phyloP scores from a whole-genome alignment of 1,140 invertebrate genomes.

The Bombus vancouverensis region DNA sequence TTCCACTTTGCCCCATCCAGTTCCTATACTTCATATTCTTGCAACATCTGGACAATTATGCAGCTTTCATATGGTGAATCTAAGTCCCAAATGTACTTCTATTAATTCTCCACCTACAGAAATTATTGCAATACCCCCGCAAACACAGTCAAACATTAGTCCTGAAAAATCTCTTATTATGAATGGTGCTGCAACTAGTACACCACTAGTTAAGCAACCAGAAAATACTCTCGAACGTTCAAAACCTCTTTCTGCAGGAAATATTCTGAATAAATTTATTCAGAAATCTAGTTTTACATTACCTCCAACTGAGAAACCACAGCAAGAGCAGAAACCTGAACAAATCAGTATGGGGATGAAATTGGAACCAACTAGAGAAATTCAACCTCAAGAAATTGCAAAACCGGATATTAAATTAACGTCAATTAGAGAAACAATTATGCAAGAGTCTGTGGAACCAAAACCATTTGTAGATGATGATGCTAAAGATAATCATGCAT shows the following conservation, averaged over 20 bases:
- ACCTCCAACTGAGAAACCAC: slow-evolving; percentile 18
- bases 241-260: slow-evolving; percentile 51
- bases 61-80: slow-evolving; percentile 85
- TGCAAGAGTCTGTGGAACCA: slow-evolving; percentile 46
- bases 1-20: slow-evolving; percentile 80
- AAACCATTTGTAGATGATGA: slow-evolving; percentile 59
- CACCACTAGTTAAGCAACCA: slow-evolving; percentile 69
- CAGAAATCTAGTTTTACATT: slow-evolving; percentile 46
- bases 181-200: slow-evolving; percentile 70
- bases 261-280: slow-evolving; percentile 61
- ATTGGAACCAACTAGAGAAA: slow-evolving; percentile 30
- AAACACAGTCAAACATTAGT: slow-evolving; percentile 33
- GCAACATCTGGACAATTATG: slow-evolving; percentile 85
- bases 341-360: slow-evolving; percentile 18
- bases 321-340: slow-evolving; percentile 45
- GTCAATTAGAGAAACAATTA: slow-evolving; percentile 28
- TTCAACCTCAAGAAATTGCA: slow-evolving; percentile 24
- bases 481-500: slow-evolving; percentile 72
- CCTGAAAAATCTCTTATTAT: slow-evolving; percentile 72
- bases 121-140: slow-evolving; percentile 59
- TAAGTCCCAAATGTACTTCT: slow-evolving; percentile 73
- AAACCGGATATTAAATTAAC: slow-evolving; percentile 36
- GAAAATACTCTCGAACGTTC: slow-evolving; percentile 51
- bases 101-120: slow-evolving; percentile 81
- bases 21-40: slow-evolving; percentile 84